Percentiles rank a stretch among this genome's conserved stretches.
Conservation (phyloP, 2,113 vertebrate genomes). For the Silurus meridionalis region DNA sequence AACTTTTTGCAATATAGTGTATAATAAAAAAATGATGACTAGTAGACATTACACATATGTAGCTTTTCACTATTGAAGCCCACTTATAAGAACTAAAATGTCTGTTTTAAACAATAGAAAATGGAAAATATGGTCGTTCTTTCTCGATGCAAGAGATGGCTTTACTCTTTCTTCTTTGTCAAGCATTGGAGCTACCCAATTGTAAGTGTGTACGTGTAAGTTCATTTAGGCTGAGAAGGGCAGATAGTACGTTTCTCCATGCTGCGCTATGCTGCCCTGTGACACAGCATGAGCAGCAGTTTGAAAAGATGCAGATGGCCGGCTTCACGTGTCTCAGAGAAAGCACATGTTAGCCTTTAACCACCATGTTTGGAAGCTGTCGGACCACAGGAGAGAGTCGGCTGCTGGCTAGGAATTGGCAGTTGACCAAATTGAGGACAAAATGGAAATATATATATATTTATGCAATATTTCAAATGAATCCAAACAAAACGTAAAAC, state of each 20-base stretch:
- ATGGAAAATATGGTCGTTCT: not conserved
- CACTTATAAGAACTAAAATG: too few species aligned
- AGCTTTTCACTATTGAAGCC: too few species aligned
- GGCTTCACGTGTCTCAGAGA: not conserved
- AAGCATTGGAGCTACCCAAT: not conserved
- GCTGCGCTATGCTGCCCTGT: not conserved
- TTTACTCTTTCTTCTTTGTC: not conserved
- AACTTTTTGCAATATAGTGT: too few species aligned
- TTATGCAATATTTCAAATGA: not conserved
- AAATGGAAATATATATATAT: not conserved
- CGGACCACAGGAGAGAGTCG: not conserved
- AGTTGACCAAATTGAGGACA: not conserved
- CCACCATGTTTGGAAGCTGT: not conserved
- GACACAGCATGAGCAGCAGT: not conserved
- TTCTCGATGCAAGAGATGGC: not conserved
- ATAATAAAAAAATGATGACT: too few species aligned
- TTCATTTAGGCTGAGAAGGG: not conserved
- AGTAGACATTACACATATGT: too few species aligned
- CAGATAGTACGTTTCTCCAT: not conserved
- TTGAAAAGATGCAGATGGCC: not conserved
- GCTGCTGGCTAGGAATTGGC: not conserved
- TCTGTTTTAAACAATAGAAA: too few species aligned
- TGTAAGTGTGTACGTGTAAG: not conserved
- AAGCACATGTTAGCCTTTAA: not conserved
- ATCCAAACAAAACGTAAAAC: not conserved